A percentile compares a stretch with the other conserved stretches of the same genome.
Evolutionary conservation across 2,113 vertebrate genomes (phyloP).

Genomic region (Hyperopisus bebe): DNA sequence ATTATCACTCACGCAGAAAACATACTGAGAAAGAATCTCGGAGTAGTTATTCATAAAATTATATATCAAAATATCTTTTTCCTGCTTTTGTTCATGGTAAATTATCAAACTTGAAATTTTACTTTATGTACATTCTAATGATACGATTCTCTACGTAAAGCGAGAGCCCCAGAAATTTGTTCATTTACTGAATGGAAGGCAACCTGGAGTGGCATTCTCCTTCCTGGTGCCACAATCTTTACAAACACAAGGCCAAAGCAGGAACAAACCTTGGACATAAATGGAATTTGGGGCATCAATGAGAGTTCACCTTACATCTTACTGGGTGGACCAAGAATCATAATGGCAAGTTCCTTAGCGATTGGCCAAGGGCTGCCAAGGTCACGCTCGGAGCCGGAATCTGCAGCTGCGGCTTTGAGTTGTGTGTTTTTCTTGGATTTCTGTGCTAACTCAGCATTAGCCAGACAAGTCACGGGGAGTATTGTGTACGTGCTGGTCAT

Average conservation of each 20-base stretch:
- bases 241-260: background rate
- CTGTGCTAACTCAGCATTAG: too few relatives aligned
- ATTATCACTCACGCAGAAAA: background rate
- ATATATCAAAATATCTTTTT: background rate
- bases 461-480: background rate
- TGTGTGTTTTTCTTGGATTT: background rate
- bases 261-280: background rate
- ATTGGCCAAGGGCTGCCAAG: background rate
- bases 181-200: background rate
- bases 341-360: background rate
- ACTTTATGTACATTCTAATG: background rate
- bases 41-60: background rate
- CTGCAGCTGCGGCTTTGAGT: background rate
- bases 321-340: background rate
- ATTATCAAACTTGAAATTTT: background rate
- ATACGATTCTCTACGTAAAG: background rate
- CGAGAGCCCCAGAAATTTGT: background rate
- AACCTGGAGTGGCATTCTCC: background rate
- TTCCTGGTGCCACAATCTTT: background rate
- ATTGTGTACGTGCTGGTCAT: background rate
- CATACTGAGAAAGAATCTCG: background rate
- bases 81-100: background rate
- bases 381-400: background rate
- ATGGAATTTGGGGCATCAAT: background rate
- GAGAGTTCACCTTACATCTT: background rate